A percentile compares a stretch with the other conserved stretches of the same genome.
phyloP scores from a whole-genome alignment of 92 coral and sea anemone genomes.

The Umimayanthus kanabou region DNA sequence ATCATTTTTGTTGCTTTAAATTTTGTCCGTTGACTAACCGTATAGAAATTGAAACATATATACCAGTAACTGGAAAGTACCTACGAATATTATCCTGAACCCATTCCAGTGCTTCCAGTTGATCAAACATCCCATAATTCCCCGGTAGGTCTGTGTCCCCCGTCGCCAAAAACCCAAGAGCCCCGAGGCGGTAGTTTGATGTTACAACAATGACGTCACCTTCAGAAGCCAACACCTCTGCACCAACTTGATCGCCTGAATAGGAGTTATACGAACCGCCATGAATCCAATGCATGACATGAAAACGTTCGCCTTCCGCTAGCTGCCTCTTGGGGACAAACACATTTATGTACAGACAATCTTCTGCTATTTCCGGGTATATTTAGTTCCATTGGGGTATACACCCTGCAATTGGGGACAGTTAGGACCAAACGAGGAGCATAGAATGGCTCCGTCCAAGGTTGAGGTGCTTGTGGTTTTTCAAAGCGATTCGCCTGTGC shows the following conservation, averaged over 20 bases:
- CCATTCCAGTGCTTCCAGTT: neutral
- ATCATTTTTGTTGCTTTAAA: too few relatives aligned
- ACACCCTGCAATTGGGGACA: constrained; percentile 16
- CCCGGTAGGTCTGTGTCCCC: constrained; percentile 26
- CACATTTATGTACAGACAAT: constrained; percentile 20
- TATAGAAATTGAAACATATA: too few relatives aligned
- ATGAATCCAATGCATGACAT: constrained; percentile 25
- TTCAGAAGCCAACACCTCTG: constrained; percentile 19
- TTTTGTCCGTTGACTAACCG: too few relatives aligned
- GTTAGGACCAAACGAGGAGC: neutral
- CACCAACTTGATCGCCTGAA: constrained; percentile 18
- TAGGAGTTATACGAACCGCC: neutral
- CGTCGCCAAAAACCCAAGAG: constrained; percentile 16
- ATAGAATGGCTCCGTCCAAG: neutral
- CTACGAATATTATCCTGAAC: constrained; percentile 1
- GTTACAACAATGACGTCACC: constrained; percentile 15
- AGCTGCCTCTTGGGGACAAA: constrained; percentile 11
- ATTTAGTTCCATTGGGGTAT: neutral
- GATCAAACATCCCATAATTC: constrained; percentile 32
- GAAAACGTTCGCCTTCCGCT: neutral
- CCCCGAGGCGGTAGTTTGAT: neutral
- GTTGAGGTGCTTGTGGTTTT: neutral
- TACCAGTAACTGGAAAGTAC: neutral
- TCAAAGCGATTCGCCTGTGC: constrained; percentile 7
- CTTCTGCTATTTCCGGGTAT: constrained; percentile 5